phyloP scores from a whole-genome alignment of 2,797 vertebrate genomes.

The Rachycentron canadum region DNA sequence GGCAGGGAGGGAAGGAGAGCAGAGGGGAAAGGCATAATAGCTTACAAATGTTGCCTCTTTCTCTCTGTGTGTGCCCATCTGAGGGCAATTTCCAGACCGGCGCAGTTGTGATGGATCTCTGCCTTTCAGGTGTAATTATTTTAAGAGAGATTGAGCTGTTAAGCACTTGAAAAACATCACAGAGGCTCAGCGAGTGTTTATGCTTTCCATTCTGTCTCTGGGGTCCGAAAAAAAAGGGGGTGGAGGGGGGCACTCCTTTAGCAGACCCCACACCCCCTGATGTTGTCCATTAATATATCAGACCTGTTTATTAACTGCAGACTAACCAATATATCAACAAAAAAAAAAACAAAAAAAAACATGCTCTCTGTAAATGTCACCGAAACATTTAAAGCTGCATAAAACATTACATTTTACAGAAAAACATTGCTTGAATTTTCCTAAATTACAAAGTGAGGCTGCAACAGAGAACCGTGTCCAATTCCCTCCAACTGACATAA shows the following conservation, averaged over 20 bases:
- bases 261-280: conserved; percentile 6
- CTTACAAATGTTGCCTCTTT: conserved; percentile 75
- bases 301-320: background rate
- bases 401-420: background rate
- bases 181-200: conserved; percentile 85
- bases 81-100: conserved; percentile 85
- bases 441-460: background rate
- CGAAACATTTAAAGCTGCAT: background rate
- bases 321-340: background rate
- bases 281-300: background rate
- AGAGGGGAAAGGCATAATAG: conserved; percentile 64
- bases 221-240: conserved; percentile 32
- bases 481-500: background rate
- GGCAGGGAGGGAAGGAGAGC: conserved; percentile 7
- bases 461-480: background rate
- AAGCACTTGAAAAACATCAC: conserved; percentile 84
- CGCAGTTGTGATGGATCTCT: conserved; percentile 84
- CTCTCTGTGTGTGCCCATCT: conserved; percentile 79
- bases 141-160: conserved; percentile 87
- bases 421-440: background rate
- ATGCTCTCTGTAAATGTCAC: background rate
- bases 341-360: no score
- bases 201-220: conserved; percentile 76
- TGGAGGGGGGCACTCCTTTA: conserved; percentile 52
- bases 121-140: conserved; percentile 89